Percentiles rank a stretch among this genome's conserved stretches.
phyloP scores from a whole-genome alignment of 2,113 vertebrate species.

The Rallus limicola region DNA sequence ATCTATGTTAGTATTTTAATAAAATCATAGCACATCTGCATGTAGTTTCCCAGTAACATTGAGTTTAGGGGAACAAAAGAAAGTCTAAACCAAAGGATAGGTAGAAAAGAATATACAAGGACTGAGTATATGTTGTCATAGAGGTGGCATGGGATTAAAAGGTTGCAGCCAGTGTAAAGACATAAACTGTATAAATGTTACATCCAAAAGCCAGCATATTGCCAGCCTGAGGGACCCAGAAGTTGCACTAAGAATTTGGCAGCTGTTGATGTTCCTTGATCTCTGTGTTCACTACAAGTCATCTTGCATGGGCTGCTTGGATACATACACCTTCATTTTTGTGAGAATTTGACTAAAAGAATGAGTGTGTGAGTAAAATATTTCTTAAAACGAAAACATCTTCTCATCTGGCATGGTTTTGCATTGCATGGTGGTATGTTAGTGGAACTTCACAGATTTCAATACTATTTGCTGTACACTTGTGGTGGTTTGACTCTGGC shows the following conservation, averaged over 20 bases:
- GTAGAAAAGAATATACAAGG: not conserved
- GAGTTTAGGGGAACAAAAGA: not conserved
- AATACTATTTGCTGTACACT: not conserved
- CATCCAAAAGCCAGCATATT: not conserved
- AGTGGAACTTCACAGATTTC: not conserved
- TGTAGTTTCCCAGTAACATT: not conserved
- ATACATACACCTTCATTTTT: accelerated
- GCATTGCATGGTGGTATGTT: not conserved
- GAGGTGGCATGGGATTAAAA: not conserved
- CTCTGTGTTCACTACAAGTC: not conserved
- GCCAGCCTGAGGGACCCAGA: not conserved
- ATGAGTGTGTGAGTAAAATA: not conserved
- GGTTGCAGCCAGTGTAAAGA: not conserved
- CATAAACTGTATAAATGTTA: not conserved
- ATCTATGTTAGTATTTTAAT: not conserved
- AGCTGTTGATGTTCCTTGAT: not conserved
- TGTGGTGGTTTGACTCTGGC: too few relatives aligned
- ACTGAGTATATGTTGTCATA: accelerated
- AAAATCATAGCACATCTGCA: not conserved
- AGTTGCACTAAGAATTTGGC: not conserved
- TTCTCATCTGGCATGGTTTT: not conserved
- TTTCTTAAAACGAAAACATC: not conserved
- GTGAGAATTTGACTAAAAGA: not conserved
- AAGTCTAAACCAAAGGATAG: not conserved
- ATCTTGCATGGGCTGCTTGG: not conserved